Percentiles rank a stretch among this genome's conserved stretches.
Evolutionary conservation across 2,113 vertebrate species (phyloP).

Genomic region (Xenopus laevis): DNA sequence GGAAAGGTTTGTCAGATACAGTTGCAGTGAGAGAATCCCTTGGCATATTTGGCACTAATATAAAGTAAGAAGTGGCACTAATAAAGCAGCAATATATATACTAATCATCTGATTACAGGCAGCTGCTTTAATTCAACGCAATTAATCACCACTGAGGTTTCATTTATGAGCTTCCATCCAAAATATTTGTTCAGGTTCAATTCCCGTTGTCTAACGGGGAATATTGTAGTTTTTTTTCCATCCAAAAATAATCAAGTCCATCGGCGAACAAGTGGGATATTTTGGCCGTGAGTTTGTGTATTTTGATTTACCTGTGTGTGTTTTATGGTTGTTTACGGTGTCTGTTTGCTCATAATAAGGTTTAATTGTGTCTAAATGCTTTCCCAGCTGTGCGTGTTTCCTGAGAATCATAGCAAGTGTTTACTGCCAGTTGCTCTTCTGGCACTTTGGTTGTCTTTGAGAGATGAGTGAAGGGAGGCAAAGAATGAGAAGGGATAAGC

Average conservation of each 20-base stretch:
- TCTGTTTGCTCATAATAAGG: conserved; percentile 51
- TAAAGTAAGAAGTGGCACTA: background rate
- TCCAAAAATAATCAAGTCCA: conserved; percentile 15
- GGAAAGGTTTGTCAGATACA: background rate
- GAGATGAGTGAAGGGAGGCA: background rate
- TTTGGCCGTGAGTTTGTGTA: conserved; percentile 12
- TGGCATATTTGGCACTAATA: background rate
- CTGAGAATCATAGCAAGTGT: conserved; percentile 46
- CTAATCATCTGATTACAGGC: conserved; percentile 34
- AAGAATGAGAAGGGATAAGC: conserved; percentile 9
- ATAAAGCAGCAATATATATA: conserved; percentile 28
- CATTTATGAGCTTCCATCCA: conserved; percentile 9
- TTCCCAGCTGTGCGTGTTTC: conserved; percentile 43
- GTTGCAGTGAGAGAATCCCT: background rate
- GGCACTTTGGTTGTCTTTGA: conserved; percentile 7
- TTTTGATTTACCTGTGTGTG: conserved; percentile 26
- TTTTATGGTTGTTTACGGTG: conserved; percentile 40
- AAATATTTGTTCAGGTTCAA: conserved; percentile 19
- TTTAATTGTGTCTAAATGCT: conserved; percentile 58
- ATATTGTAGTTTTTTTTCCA: background rate
- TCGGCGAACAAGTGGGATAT: conserved; percentile 10
- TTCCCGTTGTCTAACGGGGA: conserved; percentile 11
- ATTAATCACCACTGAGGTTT: conserved; percentile 35
- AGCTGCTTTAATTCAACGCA: conserved; percentile 19
- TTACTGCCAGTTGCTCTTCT: conserved; percentile 37